Conservation (phyloP, 2,888 invertebrate species). For the Byasa hedistus region DNA sequence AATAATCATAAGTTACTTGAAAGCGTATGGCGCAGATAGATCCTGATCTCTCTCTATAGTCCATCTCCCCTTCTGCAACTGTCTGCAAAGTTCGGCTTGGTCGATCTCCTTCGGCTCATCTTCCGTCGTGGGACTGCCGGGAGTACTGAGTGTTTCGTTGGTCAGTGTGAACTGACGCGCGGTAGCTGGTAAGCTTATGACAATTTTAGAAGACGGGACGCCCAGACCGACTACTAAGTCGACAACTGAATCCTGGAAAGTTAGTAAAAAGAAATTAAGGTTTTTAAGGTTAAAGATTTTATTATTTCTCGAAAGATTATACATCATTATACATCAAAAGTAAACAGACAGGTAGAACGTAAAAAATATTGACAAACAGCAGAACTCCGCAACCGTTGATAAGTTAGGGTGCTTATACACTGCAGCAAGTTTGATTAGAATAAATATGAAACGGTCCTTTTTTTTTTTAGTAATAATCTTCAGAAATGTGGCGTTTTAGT, state of each 20-base stretch:
- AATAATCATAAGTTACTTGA: too few relatives aligned
- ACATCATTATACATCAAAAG: too few relatives aligned
- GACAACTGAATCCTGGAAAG: constrained; percentile 84
- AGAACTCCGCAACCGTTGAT: too few relatives aligned
- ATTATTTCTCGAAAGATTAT: too few relatives aligned
- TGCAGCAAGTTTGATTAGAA: too few relatives aligned
- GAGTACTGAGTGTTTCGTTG: constrained; percentile 83
- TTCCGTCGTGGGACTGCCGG: constrained; percentile 82
- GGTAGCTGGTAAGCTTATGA: constrained; percentile 85
- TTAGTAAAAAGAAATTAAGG: not conserved
- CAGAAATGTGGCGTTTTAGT: too few relatives aligned
- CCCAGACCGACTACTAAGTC: constrained; percentile 86
- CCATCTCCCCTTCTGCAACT: constrained; percentile 82
- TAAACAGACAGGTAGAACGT: too few relatives aligned
- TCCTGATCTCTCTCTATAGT: constrained; percentile 88
- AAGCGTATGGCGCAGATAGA: constrained; percentile 87
- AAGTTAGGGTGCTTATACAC: too few relatives aligned
- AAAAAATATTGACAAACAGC: too few relatives aligned
- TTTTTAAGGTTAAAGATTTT: too few relatives aligned
- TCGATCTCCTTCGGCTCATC: constrained; percentile 78
- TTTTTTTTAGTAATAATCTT: too few relatives aligned
- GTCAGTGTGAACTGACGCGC: constrained; percentile 84
- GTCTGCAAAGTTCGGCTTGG: constrained; percentile 81
- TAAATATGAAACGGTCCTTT: too few relatives aligned
- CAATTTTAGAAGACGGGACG: constrained; percentile 84